Percentiles rank a stretch among this genome's conserved stretches.
phyloP scores from a whole-genome alignment of 2,888 invertebrate species.

The Cryptocephalus primarius region DNA sequence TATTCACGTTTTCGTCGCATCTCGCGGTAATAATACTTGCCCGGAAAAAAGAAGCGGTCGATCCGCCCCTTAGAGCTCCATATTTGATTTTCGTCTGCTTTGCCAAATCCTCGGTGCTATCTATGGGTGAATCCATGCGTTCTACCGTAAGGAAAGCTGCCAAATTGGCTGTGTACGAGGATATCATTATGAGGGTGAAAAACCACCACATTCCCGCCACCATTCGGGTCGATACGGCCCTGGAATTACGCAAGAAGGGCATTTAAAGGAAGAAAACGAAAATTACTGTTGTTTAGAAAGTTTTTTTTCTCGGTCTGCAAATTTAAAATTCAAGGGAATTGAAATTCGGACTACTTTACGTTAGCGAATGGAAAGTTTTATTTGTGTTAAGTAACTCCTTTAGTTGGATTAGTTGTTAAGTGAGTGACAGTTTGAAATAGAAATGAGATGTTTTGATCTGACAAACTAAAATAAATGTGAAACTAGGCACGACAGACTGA shows the following conservation, averaged over 20 bases:
- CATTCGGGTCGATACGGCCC: conserved; percentile 80
- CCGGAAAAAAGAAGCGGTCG: conserved; percentile 89
- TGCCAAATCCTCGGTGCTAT: conserved; percentile 89
- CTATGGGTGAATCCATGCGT: conserved; percentile 89
- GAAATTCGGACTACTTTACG: not conserved
- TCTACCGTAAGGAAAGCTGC: conserved; percentile 90
- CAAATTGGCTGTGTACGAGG: conserved; percentile 91
- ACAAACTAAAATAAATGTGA: no score
- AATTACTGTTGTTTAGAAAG: not conserved
- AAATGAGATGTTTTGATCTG: not conserved
- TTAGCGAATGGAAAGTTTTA: no score
- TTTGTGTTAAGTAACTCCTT: no score
- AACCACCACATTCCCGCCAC: conserved; percentile 94
- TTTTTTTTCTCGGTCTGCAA: no score
- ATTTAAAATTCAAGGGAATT: no score
- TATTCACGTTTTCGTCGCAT: not conserved
- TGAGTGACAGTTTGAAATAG: not conserved
- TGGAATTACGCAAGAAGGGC: conserved; percentile 27
- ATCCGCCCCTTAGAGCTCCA: conserved; percentile 85
- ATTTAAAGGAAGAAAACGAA: not conserved
- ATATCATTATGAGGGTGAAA: conserved; percentile 90
- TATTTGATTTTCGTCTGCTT: conserved; percentile 96
- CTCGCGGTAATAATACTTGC: conserved; percentile 46
- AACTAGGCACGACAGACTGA: not conserved
- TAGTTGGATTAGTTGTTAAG: not conserved